Evolutionary conservation across 2,797 vertebrate species (phyloP), one percentile per base, ranked within the genome.

Genomic region (Scleropages formosus): DNA sequence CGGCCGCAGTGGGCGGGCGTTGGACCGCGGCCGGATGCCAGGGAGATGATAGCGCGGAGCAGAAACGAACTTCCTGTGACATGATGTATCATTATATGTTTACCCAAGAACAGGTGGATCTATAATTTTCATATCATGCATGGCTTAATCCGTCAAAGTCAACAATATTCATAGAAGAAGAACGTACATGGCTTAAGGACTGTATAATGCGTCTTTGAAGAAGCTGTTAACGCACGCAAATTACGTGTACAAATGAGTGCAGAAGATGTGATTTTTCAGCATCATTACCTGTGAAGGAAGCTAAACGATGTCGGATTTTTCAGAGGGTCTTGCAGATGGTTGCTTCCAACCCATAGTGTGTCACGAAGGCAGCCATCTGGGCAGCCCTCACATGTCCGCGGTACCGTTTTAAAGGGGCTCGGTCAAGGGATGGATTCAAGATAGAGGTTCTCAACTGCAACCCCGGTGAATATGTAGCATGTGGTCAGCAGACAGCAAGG

Each of bases 281-380:
- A 22, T 68, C n/a, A 68, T 68, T 49, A 24, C 51, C 44, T 18
- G 44, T 24, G 47, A 51, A 69, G 47, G 66, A 69, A 49, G 49
- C 49, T 20, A n/a, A 47, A 6, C 31, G 44, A 20, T 51, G 49
- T 31, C 62, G 44, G 3, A 66, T 47, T 51, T 9, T 46, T 69
- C 44, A 69, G 66, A 22, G 47, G 46, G 66, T 20, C 44, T 49
- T 44, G 51, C 44, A 51, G 66, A 69, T 51, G 66, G 66, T 6
- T 31, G 31, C 31, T 31, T 6, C 31, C 31, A n/a, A n/a, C n/a
- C n/a, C n/a, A n/a, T n/a, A n/a, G n/a, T n/a, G n/a, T n/a, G n/a
- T n/a, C n/a, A n/a, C n/a, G n/a, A n/a, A n/a, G n/a, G n/a, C n/a
- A n/a, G n/a, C 62, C 62, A 64, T 64, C 62, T 64, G 62, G 39